Conservation (phyloP, 2,113 vertebrate species). For the Electrona antarctica region DNA sequence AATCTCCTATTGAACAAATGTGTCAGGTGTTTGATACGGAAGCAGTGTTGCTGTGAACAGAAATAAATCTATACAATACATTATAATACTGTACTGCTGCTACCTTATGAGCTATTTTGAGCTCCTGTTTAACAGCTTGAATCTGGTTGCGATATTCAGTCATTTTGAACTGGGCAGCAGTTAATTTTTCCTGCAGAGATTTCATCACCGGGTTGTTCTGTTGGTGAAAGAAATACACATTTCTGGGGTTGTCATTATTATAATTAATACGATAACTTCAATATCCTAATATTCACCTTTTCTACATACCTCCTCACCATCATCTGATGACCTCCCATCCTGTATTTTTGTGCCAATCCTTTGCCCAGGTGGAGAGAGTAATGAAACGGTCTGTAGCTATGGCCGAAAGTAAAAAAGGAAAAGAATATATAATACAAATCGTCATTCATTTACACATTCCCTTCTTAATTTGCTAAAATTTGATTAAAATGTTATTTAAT, state of each 20-base stretch:
- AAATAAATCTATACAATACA: too few relatives aligned
- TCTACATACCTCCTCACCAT: conserved; percentile 63
- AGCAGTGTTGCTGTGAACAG: too few relatives aligned
- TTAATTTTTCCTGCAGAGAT: conserved; percentile 87
- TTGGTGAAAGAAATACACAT: conserved; percentile 16
- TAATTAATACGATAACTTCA: not conserved
- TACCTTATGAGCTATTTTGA: conserved; percentile 92
- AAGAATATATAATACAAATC: too few relatives aligned
- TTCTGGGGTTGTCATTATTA: not conserved
- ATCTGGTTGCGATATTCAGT: conserved; percentile 91
- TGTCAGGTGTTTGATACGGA: too few relatives aligned
- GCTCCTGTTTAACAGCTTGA: conserved; percentile 85
- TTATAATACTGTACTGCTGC: not conserved
- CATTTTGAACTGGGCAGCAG: conserved; percentile 83
- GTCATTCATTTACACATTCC: not conserved
- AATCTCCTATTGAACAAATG: too few relatives aligned
- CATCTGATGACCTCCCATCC: conserved; percentile 53
- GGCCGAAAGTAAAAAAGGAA: not conserved
- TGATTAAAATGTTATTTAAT: too few relatives aligned
- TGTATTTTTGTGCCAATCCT: conserved; percentile 55
- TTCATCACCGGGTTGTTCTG: conserved; percentile 83
- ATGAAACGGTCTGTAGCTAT: conserved; percentile 76
- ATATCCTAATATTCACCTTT: not conserved
- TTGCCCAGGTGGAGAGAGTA: conserved; percentile 55
- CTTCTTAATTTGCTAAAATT: too few relatives aligned